Conservation (phyloP, 1,140 invertebrate genomes). For the Brachionus sp. region DNA sequence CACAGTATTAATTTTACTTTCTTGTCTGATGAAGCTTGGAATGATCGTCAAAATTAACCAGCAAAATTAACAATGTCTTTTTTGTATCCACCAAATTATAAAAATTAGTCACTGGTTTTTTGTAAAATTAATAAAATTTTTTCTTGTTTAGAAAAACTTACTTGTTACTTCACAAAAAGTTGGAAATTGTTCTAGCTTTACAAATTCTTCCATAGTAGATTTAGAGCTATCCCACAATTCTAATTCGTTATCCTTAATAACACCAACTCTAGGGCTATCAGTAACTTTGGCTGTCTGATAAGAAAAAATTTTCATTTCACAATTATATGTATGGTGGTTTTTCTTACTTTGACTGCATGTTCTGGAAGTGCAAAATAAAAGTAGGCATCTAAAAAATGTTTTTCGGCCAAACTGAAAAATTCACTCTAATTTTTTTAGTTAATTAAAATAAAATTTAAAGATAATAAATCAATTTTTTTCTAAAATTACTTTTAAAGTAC, state of each 20-base stretch:
- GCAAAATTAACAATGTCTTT: constrained; percentile 7
- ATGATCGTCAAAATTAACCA: constrained; percentile 6
- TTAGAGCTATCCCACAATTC: not conserved
- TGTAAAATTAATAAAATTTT: not conserved
- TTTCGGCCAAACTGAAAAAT: constrained; percentile 34
- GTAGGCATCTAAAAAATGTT: constrained; percentile 44
- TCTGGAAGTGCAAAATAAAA: constrained; percentile 40
- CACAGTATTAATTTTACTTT: not conserved
- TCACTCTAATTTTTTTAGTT: not conserved
- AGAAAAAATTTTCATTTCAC: not conserved
- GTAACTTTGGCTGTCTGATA: constrained; percentile 4
- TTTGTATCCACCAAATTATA: constrained; percentile 33
- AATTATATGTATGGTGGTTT: not conserved
- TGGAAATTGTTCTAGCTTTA: constrained; percentile 12
- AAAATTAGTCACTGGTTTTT: constrained; percentile 12
- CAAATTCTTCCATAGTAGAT: constrained; percentile 35
- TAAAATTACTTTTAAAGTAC: not conserved
- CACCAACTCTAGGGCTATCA: constrained; percentile 26
- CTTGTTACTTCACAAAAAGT: constrained; percentile 32
- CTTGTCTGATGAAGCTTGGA: constrained; percentile 9
- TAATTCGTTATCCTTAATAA: constrained; percentile 31
- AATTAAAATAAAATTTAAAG: constrained; percentile 6
- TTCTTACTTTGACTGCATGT: constrained; percentile 6
- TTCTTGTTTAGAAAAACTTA: not conserved
- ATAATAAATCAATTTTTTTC: not conserved